phyloP scores from a whole-genome alignment of 2,888 invertebrate species.

The Meiosimyza decipiens region DNA sequence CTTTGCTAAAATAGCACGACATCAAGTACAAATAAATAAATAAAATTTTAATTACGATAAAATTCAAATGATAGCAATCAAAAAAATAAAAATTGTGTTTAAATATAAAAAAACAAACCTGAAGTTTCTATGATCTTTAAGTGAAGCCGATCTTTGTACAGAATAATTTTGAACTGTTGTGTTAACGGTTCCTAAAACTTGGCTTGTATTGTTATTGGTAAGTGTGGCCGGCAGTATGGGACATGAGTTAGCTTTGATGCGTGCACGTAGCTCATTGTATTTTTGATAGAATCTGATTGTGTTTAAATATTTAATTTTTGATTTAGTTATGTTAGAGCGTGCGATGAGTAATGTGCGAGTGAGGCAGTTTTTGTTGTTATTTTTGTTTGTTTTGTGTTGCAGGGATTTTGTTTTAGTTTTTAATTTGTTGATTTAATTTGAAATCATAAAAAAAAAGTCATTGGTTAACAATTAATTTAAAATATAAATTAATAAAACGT shows the following conservation, averaged over 20 bases:
- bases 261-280: slow-evolving; percentile 87
- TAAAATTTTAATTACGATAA: slow-evolving; percentile 11
- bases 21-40: neutral
- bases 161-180: slow-evolving; percentile 69
- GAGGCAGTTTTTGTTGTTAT: slow-evolving; percentile 25
- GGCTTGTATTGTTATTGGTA: slow-evolving; percentile 57
- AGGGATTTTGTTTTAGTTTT: slow-evolving; percentile 20
- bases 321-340: slow-evolving; percentile 18
- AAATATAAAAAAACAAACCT: slow-evolving; percentile 62
- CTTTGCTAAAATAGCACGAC: neutral
- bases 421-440: slow-evolving; percentile 23
- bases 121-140: slow-evolving; percentile 69
- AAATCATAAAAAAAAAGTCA: slow-evolving; percentile 23
- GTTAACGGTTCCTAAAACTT: slow-evolving; percentile 51
- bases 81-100: slow-evolving; percentile 28
- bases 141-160: slow-evolving; percentile 72
- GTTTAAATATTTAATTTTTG: slow-evolving; percentile 75
- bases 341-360: slow-evolving; percentile 22
- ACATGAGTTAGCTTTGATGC: slow-evolving; percentile 88
- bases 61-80: slow-evolving; percentile 3
- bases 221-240: slow-evolving; percentile 77
- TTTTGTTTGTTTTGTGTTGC: slow-evolving; percentile 6
- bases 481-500: neutral
- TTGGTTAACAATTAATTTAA: slow-evolving; percentile 20
- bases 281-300: slow-evolving; percentile 84